Percentiles rank a stretch among this genome's conserved stretches.
phyloP scores from a whole-genome alignment of 1,140 invertebrate species.

The Listronotus oregonensis region DNA sequence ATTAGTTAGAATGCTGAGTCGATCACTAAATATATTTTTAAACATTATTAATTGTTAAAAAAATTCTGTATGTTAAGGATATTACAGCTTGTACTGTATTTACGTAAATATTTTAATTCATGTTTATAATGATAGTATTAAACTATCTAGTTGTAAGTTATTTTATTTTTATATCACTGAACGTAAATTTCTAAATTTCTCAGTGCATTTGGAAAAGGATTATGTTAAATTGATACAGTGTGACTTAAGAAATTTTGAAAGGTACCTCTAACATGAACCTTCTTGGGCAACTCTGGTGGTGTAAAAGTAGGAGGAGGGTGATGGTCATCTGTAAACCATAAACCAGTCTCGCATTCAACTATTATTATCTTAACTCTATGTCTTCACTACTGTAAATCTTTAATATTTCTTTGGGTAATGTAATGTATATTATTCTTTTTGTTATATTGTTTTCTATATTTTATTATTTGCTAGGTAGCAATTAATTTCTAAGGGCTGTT shows the following conservation, averaged over 20 bases:
- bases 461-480: too few relatives aligned
- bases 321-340: conserved; percentile 90
- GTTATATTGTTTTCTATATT: too few relatives aligned
- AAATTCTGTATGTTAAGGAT: too few relatives aligned
- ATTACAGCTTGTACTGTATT: too few relatives aligned
- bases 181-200: conserved; percentile 11
- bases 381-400: conserved; percentile 15
- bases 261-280: conserved; percentile 93
- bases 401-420: too few relatives aligned
- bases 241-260: conserved; percentile 28
- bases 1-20: neutral
- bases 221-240: conserved; percentile 10
- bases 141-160: neutral
- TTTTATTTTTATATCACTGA: conserved; percentile 16
- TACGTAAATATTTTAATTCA: too few relatives aligned
- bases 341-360: conserved; percentile 58
- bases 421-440: too few relatives aligned
- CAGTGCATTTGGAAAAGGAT: conserved; percentile 15
- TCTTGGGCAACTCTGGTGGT: conserved; percentile 95
- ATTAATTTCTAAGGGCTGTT: too few relatives aligned
- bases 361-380: conserved; percentile 9
- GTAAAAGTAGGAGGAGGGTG: conserved; percentile 93
- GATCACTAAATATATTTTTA: too few relatives aligned
- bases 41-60: too few relatives aligned
- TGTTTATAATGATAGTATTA: too few relatives aligned